A percentile compares a stretch with the other conserved stretches of the same genome.
These are phyloP conservation scores for Lophius piscatorius DNA, from an alignment of 2,113 vertebrate genomes.

Conservation along the genomic window DNA sequence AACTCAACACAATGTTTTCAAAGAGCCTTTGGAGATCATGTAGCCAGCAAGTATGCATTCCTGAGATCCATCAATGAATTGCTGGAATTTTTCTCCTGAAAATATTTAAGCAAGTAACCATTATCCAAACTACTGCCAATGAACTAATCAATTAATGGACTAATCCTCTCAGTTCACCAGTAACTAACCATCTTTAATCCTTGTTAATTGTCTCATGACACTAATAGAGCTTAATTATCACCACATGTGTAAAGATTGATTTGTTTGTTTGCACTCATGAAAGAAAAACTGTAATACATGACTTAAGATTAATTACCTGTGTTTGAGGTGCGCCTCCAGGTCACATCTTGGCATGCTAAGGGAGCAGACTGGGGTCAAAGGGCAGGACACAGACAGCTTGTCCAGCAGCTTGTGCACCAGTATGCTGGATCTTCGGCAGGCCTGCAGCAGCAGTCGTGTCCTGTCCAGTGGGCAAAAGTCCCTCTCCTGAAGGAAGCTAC, in stretches of 20 bases:
- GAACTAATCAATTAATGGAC: neutral
- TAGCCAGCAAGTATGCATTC: too few species aligned
- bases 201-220: conserved; percentile 1
- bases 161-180: neutral
- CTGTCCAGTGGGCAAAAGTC: conserved; percentile 97
- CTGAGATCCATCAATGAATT: neutral
- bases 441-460: conserved; percentile 90
- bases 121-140: neutral
- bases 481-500: conserved; percentile 95
- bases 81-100: neutral
- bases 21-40: too few species aligned
- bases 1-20: too few species aligned
- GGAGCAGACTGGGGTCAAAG: conserved; percentile 87
- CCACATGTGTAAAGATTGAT: neutral
- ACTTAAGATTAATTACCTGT: conserved; percentile 83
- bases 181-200: neutral
- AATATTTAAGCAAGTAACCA: neutral
- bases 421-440: conserved; percentile 96
- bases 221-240: conserved; percentile 1
- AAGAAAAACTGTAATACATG: neutral
- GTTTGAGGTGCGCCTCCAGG: conserved; percentile 95
- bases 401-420: conserved; percentile 97
- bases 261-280: neutral
- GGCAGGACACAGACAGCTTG: conserved; percentile 92
- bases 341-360: conserved; percentile 96